Percentiles rank a stretch among this genome's conserved stretches.
Conservation (phyloP, 92 coral and sea anemone species). For the Scolanthus callimorphus region DNA sequence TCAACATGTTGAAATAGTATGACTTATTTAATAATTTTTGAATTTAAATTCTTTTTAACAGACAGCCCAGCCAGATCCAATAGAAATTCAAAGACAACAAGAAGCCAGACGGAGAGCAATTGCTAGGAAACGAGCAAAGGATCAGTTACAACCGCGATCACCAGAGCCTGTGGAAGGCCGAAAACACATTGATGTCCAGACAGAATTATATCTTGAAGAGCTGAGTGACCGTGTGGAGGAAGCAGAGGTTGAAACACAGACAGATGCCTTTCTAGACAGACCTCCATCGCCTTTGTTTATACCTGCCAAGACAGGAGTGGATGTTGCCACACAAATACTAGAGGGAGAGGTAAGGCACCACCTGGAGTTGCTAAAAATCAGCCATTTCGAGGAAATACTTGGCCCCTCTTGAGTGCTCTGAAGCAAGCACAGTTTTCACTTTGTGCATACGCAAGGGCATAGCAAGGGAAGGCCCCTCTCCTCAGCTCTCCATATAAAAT, state of each 20-base stretch:
- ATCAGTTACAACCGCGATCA: conserved; percentile 84
- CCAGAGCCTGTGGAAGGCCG: conserved; percentile 98
- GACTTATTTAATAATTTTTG: too few species aligned
- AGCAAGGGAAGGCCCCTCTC: too few species aligned
- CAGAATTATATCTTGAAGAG: conserved; percentile 93
- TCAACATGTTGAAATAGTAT: too few species aligned
- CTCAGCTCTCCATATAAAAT: too few species aligned
- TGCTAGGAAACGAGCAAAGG: conserved; percentile 93
- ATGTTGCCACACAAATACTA: conserved; percentile 94
- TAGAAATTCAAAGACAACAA: conserved; percentile 96
- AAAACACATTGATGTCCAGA: conserved; percentile 97
- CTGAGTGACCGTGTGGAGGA: conserved; percentile 96
- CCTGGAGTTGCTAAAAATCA: too few species aligned
- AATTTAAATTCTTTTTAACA: conserved; percentile 9
- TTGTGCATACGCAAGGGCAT: too few species aligned
- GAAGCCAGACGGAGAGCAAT: conserved; percentile 93
- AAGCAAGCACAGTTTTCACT: too few species aligned
- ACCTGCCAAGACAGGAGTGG: conserved; percentile 98
- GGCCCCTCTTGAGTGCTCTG: too few species aligned
- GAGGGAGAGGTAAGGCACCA: conserved; percentile 96
- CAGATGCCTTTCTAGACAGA: conserved; percentile 96
- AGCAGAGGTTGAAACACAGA: conserved; percentile 98
- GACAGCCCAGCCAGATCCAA: conserved; percentile 99
- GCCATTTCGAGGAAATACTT: too few species aligned
- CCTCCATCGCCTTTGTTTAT: conserved; percentile 92